A percentile compares a stretch with the other conserved stretches of the same genome.
These are phyloP conservation scores for Euzetes globulus DNA, from an alignment of 2,888 invertebrate species.

Conservation along the genomic window DNA sequence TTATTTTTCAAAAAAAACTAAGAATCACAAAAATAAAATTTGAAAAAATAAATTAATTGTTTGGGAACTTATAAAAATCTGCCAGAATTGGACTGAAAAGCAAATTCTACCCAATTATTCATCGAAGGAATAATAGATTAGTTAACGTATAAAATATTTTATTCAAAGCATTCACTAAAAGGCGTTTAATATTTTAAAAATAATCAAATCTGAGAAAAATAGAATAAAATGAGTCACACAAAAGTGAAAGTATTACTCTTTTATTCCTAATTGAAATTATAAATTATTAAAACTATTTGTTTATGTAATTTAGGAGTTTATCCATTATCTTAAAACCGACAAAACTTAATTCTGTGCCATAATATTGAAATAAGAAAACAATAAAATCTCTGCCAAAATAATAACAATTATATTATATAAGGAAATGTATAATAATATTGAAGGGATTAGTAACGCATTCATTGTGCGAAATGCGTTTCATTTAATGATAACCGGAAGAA, in stretches of 20 bases:
- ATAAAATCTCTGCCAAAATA: too few relatives aligned
- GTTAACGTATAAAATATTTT: neutral
- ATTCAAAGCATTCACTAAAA: neutral
- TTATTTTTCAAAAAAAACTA: neutral
- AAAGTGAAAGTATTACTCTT: too few relatives aligned
- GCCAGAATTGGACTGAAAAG: neutral
- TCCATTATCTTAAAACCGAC: too few relatives aligned
- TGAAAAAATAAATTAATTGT: neutral
- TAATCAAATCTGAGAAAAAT: too few relatives aligned
- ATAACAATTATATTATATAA: neutral
- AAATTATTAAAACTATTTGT: neutral
- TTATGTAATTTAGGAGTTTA: neutral
- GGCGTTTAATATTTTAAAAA: too few relatives aligned
- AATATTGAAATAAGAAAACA: too few relatives aligned
- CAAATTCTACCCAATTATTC: neutral
- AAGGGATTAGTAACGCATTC: neutral
- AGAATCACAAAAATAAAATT: neutral
- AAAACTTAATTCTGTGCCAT: too few relatives aligned
- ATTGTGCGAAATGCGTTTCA: constrained; percentile 2
- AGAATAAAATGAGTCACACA: too few relatives aligned
- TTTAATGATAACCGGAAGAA: constrained; percentile 11
- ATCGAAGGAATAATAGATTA: neutral
- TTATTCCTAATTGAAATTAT: neutral
- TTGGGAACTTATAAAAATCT: neutral
- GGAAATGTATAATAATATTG: neutral